These are phyloP conservation scores for Lasius platythorax DNA, from an alignment of 2,888 invertebrate species.

Conservation along the genomic window DNA sequence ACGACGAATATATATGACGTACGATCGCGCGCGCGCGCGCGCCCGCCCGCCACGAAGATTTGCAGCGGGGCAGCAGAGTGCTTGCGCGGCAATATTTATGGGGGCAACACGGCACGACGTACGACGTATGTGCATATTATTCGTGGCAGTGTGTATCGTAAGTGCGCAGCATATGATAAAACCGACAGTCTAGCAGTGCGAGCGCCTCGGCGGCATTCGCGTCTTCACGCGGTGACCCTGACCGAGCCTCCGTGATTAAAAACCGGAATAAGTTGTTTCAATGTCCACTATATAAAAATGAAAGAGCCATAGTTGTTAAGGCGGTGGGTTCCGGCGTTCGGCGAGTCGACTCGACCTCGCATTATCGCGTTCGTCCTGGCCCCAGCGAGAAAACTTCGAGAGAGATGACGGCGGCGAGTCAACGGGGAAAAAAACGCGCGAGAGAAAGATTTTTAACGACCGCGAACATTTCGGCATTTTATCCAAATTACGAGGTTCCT, in stretches of 20 bases:
- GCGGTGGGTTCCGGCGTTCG: conserved; percentile 78
- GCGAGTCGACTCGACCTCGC: conserved; percentile 49
- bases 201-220: conserved; percentile 84
- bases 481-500: conserved; percentile 43
- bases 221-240: conserved; percentile 83
- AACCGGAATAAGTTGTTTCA: conserved; percentile 86
- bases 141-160: conserved; percentile 83
- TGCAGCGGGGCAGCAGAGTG: conserved; percentile 4
- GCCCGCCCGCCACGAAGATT: conserved; percentile 8
- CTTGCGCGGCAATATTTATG: conserved; percentile 27
- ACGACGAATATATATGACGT: conserved; percentile 81
- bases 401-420: conserved; percentile 52
- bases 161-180: conserved; percentile 85
- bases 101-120: conserved; percentile 57
- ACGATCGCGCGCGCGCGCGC: conserved; percentile 66
- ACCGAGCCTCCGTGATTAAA: conserved; percentile 86
- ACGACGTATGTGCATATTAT: conserved; percentile 80
- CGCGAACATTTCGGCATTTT: conserved; percentile 37
- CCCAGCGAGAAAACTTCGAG: conserved; percentile 49
- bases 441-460: conserved; percentile 43
- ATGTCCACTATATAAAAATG: conserved; percentile 85
- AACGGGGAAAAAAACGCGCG: conserved; percentile 29
- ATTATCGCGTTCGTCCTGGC: conserved; percentile 43
- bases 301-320: conserved; percentile 85
- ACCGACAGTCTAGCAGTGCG: conserved; percentile 86